These are phyloP conservation scores for Ganaspis brasiliensis DNA, from an alignment of 2,888 invertebrate species.

Conservation along the genomic window DNA sequence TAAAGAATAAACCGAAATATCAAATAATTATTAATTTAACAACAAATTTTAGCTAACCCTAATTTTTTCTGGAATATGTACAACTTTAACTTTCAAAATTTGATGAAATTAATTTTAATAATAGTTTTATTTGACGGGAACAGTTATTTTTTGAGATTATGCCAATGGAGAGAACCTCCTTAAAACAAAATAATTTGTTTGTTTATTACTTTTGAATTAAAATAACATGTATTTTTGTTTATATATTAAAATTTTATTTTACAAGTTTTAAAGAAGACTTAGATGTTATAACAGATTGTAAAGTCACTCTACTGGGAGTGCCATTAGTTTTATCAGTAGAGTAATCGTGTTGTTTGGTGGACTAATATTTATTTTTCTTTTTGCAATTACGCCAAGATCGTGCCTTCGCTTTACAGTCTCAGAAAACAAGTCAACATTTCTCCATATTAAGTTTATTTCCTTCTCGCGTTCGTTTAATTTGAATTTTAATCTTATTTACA, in stretches of 20 bases:
- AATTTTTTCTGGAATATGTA: too few relatives aligned
- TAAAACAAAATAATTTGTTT: too few relatives aligned
- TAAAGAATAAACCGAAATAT: too few relatives aligned
- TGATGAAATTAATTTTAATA: too few relatives aligned
- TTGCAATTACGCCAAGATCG: slow-evolving; percentile 56
- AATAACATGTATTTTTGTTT: too few relatives aligned
- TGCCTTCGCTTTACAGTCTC: slow-evolving; percentile 15
- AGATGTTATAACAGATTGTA: not conserved
- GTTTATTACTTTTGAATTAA: too few relatives aligned
- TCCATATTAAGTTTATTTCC: slow-evolving; percentile 30
- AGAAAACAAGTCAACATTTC: not conserved
- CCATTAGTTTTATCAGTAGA: slow-evolving; percentile 52
- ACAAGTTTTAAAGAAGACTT: not conserved
- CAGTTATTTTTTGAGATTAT: too few relatives aligned
- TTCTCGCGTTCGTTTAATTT: not conserved
- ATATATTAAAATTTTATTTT: not conserved
- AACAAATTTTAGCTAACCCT: too few relatives aligned
- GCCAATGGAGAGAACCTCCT: too few relatives aligned
- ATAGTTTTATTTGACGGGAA: too few relatives aligned
- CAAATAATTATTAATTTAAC: too few relatives aligned
- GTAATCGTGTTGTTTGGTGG: slow-evolving; percentile 28
- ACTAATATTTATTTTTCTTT: slow-evolving; percentile 62
- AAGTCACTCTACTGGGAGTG: not conserved
- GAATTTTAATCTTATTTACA: not conserved
- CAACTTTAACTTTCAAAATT: too few relatives aligned